Conservation (phyloP, 1,140 invertebrate species). For the Manduca sexta region DNA sequence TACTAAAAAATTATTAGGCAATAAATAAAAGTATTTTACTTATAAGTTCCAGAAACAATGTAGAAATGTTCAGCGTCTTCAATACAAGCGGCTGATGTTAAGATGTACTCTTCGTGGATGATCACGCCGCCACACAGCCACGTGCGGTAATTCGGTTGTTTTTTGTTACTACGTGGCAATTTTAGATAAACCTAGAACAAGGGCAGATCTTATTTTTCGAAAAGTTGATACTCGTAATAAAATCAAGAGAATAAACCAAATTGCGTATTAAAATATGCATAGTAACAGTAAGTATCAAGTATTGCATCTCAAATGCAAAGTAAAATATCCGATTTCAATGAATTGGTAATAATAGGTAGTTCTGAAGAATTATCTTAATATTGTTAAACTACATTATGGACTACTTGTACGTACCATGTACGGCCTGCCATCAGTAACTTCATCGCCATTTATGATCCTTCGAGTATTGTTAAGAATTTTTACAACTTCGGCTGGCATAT, state of each 20-base stretch:
- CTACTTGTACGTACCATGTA: slow-evolving; percentile 41
- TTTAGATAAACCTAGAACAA: slow-evolving; percentile 54
- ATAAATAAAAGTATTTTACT: slow-evolving; percentile 27
- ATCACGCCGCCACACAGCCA: slow-evolving; percentile 59
- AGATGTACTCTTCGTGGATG: slow-evolving; percentile 51
- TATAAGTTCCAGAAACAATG: slow-evolving; percentile 54
- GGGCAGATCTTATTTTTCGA: too few relatives aligned
- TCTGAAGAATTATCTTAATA: too few relatives aligned
- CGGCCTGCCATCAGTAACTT: slow-evolving; percentile 44
- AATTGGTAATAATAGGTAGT: too few relatives aligned
- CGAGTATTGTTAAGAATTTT: slow-evolving; percentile 41
- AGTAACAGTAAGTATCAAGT: too few relatives aligned
- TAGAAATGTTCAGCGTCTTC: slow-evolving; percentile 58
- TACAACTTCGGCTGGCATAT: slow-evolving; percentile 31
- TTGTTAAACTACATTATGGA: too few relatives aligned
- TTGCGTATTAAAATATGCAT: too few relatives aligned
- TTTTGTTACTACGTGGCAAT: slow-evolving; percentile 35
- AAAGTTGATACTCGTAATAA: too few relatives aligned
- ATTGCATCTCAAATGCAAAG: too few relatives aligned
- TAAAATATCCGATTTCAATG: too few relatives aligned
- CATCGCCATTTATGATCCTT: slow-evolving; percentile 49
- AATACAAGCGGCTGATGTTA: slow-evolving; percentile 58
- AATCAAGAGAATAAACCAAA: too few relatives aligned
- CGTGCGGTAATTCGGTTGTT: slow-evolving; percentile 34
- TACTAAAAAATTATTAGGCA: too few relatives aligned